Percentiles rank a stretch among this genome's conserved stretches.
phyloP scores from a whole-genome alignment of 2,888 invertebrate species.

The Troides helena region DNA sequence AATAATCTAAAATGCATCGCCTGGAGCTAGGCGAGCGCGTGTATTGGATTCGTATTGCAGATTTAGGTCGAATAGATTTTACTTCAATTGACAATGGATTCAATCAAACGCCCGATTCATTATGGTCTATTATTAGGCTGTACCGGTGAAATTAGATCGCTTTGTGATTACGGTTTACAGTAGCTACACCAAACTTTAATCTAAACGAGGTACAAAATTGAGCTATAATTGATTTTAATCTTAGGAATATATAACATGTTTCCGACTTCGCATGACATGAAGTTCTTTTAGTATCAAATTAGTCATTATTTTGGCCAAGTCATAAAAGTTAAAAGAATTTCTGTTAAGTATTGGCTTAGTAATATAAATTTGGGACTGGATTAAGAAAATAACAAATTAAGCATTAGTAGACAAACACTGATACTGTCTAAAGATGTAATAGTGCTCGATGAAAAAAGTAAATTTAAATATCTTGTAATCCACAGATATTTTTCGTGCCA shows the following conservation, averaged over 20 bases:
- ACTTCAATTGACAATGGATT: conserved; percentile 56
- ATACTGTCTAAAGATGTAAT: too few relatives aligned
- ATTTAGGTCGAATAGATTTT: conserved; percentile 65
- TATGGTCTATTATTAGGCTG: conserved; percentile 50
- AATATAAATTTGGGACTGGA: too few relatives aligned
- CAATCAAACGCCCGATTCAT: conserved; percentile 56
- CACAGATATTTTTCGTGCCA: background rate
- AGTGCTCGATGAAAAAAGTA: too few relatives aligned
- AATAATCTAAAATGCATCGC: conserved; percentile 58
- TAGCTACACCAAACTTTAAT: conserved; percentile 19
- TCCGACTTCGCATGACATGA: background rate
- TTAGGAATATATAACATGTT: background rate
- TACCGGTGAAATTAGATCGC: conserved; percentile 25
- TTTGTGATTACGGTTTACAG: conserved; percentile 6
- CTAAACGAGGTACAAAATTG: conserved; percentile 15
- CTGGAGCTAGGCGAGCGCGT: conserved; percentile 44
- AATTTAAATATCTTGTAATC: background rate
- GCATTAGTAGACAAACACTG: too few relatives aligned
- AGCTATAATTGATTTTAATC: background rate
- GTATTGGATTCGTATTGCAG: conserved; percentile 57
- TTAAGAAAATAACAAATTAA: too few relatives aligned
- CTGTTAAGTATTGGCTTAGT: too few relatives aligned
- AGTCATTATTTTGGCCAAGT: too few relatives aligned
- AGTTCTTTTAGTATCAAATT: too few relatives aligned
- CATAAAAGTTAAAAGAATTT: too few relatives aligned